A percentile compares a stretch with the other conserved stretches of the same genome.
These are phyloP conservation scores for Andinoacara biseriatus DNA, from an alignment of 2,113 vertebrate species.

Conservation along the genomic window DNA sequence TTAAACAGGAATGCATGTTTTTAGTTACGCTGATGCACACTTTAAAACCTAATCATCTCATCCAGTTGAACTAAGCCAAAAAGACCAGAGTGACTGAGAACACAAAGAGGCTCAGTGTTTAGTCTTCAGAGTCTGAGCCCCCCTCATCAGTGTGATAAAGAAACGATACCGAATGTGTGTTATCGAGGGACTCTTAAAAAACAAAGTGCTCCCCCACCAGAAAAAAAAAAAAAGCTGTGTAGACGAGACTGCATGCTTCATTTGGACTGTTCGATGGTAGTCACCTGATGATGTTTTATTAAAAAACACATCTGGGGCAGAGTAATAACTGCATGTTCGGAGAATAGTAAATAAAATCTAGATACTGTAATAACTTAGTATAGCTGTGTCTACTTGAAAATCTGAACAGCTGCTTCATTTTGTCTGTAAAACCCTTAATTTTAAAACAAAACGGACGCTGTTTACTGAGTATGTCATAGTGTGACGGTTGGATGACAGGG, in stretches of 20 bases:
- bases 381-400: conserved; percentile 46
- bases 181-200: conserved; percentile 29
- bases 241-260: conserved; percentile 59
- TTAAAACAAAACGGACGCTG: conserved; percentile 42
- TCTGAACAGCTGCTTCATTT: conserved; percentile 35
- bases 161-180: conserved; percentile 23
- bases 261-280: conserved; percentile 40
- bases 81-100: conserved; percentile 39
- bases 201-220: conserved; percentile 37
- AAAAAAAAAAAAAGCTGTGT: conserved; percentile 19
- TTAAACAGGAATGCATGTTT: conserved; percentile 74
- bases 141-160: conserved; percentile 29
- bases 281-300: conserved; percentile 36
- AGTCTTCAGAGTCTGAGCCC: conserved; percentile 41
- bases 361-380: conserved; percentile 65
- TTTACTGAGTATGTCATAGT: conserved; percentile 30
- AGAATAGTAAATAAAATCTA: conserved; percentile 53
- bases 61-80: conserved; percentile 43
- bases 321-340: conserved; percentile 63
- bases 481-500: conserved; percentile 68
- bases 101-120: conserved; percentile 38
- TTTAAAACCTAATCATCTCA: conserved; percentile 36
- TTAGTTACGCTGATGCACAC: conserved; percentile 52
- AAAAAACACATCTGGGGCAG: conserved; percentile 38
- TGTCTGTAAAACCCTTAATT: conserved; percentile 43